Conservation (phyloP, 37 sponge, comb jelly and placozoan species). For the Eunapius fragilis region DNA sequence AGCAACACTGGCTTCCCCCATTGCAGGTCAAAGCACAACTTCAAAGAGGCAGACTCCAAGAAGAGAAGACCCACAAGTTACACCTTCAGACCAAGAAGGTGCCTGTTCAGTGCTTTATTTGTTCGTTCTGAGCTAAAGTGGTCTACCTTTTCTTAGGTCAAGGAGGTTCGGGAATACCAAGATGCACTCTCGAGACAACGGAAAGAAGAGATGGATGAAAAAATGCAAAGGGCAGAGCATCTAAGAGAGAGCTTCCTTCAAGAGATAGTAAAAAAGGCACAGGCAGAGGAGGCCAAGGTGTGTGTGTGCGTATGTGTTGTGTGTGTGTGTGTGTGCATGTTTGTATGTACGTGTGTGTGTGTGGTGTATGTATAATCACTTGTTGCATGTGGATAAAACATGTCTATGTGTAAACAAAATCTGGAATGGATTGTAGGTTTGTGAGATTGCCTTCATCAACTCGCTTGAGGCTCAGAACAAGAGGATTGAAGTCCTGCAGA, state of each 20-base stretch:
- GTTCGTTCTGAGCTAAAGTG: background rate
- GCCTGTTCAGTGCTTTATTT: background rate
- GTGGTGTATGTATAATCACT: constrained; percentile 7
- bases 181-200: constrained; percentile 44
- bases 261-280: constrained; percentile 82
- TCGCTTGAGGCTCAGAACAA: constrained; percentile 94
- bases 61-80: constrained; percentile 73
- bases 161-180: constrained; percentile 43
- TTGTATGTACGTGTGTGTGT: constrained; percentile 17
- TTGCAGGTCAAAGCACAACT: constrained; percentile 77
- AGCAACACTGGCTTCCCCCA: background rate
- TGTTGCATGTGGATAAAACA: background rate
- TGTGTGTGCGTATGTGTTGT: constrained; percentile 2
- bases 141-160: too few species aligned
- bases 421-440: constrained; percentile 54
- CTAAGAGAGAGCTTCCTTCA: constrained; percentile 68
- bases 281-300: constrained; percentile 87
- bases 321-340: constrained; percentile 26
- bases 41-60: constrained; percentile 60
- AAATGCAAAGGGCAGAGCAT: constrained; percentile 75
- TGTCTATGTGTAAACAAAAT: constrained; percentile 2
- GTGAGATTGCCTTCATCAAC: constrained; percentile 95
- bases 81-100: constrained; percentile 67
- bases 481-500: constrained; percentile 81
- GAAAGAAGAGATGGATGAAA: constrained; percentile 64